These are phyloP conservation scores for Drosophila prosaltans DNA, from an alignment of 1,140 invertebrate species.

Conservation along the genomic window DNA sequence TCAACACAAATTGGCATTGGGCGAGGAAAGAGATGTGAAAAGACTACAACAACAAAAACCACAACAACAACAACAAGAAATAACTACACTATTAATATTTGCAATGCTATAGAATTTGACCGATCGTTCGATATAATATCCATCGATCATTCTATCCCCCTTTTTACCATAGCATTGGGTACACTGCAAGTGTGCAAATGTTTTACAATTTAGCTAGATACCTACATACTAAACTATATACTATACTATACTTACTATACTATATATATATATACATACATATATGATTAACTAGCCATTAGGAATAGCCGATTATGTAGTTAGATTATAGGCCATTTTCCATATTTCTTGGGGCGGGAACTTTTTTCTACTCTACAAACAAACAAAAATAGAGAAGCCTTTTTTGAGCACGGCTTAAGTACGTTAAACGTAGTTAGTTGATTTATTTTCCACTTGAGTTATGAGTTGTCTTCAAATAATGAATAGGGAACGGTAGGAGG, in stretches of 20 bases:
- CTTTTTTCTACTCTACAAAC: constrained; percentile 43
- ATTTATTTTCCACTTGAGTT: constrained; percentile 18
- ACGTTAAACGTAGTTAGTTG: constrained; percentile 69
- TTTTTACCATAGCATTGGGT: constrained; percentile 23
- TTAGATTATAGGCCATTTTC: constrained; percentile 28
- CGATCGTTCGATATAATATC: constrained; percentile 8
- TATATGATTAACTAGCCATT: constrained; percentile 17
- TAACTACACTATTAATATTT: constrained; percentile 63
- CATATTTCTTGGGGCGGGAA: constrained; percentile 38
- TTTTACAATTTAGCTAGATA: constrained; percentile 60
- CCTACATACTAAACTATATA: constrained; percentile 29
- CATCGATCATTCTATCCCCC: constrained; percentile 16
- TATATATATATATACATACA: background rate
- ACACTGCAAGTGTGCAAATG: constrained; percentile 50
- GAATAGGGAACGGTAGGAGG: too few species aligned
- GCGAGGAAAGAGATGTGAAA: constrained; percentile 47
- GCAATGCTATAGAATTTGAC: constrained; percentile 61
- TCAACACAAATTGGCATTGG: constrained; percentile 31
- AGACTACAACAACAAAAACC: constrained; percentile 67
- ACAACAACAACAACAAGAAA: constrained; percentile 41
- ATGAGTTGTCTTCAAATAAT: background rate
- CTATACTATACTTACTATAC: background rate
- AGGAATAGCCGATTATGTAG: constrained; percentile 56
- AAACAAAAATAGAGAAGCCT: constrained; percentile 41
- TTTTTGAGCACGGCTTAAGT: constrained; percentile 64